These are phyloP conservation scores for Rhea pennata DNA, from an alignment of 2,113 vertebrate species.

Conservation along the genomic window DNA sequence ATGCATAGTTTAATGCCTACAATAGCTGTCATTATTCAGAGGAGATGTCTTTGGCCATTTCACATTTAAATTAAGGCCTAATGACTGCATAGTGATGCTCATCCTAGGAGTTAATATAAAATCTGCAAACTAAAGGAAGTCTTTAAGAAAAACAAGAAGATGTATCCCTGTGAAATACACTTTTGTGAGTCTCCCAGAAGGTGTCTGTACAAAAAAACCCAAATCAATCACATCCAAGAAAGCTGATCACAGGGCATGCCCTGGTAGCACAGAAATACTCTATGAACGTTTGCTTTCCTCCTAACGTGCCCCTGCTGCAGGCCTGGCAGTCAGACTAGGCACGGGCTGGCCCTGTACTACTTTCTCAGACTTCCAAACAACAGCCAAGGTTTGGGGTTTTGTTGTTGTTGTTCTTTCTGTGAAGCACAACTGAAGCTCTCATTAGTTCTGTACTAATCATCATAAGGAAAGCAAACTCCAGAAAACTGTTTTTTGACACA, in stretches of 20 bases:
- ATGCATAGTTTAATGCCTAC: background rate
- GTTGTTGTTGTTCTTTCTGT: background rate
- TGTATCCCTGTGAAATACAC: background rate
- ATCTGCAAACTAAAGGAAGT: background rate
- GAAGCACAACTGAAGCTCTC: background rate
- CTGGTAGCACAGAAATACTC: background rate
- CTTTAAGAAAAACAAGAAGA: background rate
- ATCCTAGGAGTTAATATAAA: background rate
- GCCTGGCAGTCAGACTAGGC: background rate
- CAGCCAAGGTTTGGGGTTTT: background rate
- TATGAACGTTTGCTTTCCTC: rapidly evolving
- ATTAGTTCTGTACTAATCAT: background rate
- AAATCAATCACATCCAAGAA: rapidly evolving
- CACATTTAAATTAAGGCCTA: background rate
- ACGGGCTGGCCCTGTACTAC: background rate
- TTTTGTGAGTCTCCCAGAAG: no score
- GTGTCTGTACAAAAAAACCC: rapidly evolving
- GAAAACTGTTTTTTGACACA: background rate
- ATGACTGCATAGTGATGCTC: background rate
- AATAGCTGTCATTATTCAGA: background rate
- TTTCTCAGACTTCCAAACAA: background rate
- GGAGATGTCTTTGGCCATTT: background rate
- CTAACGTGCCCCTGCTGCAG: background rate
- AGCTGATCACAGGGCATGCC: rapidly evolving
- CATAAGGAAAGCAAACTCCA: background rate